Base-by-base conservation (phyloP, 2,888 invertebrate species). In the Drosophila yooni region DNA sequence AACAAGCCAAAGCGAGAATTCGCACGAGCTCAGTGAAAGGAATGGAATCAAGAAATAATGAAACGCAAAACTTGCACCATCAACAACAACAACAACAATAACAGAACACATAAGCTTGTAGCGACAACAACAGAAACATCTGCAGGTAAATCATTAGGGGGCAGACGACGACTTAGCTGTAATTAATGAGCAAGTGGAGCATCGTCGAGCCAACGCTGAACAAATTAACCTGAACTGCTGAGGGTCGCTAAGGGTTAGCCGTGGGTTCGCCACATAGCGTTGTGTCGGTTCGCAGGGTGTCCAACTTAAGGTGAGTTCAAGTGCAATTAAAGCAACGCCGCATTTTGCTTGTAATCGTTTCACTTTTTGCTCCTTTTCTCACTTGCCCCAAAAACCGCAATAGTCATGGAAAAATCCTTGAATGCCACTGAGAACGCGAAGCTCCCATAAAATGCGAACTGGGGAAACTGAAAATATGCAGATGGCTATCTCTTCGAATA, bases 111-210 rank as follows among this genome's bases (percentile, higher is more conserved):
- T 21, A 48, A 34, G 33, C 57, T 58, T 31, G 58, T 58, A 43
- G 59, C 36, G 36, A 64, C 54, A 57, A 36, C 63, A 75, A 61
- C 58, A 70, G 59, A 73, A 70, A 75, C 73, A 78, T 76, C 71
- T 79, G 70, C 70, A 85, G 85, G 86, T 85, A 85, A 88, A 85
- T 81, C 85, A 85, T 85, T 84, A 71, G 63, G 81, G 67, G 57
- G 81, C 58, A 11, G 54, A 43, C 61, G 34, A 33, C 64, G 74
- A 79, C 81, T 81, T 81, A 88, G 88, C 82, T 72, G 75, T 87
- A 87, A 87, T 87, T 87, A 87, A 88, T 87, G 89, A 88, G 89
- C 87, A 76, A 79, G 72, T 84, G 81, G 78, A 82, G 81, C 88
- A 84, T 78, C 84, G 82, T 70, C 61, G 71, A 79, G 74, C 71